These are phyloP conservation scores for Platyrinchus mystaceus DNA, from an alignment of 2,797 vertebrate species.

Conservation along the genomic window DNA sequence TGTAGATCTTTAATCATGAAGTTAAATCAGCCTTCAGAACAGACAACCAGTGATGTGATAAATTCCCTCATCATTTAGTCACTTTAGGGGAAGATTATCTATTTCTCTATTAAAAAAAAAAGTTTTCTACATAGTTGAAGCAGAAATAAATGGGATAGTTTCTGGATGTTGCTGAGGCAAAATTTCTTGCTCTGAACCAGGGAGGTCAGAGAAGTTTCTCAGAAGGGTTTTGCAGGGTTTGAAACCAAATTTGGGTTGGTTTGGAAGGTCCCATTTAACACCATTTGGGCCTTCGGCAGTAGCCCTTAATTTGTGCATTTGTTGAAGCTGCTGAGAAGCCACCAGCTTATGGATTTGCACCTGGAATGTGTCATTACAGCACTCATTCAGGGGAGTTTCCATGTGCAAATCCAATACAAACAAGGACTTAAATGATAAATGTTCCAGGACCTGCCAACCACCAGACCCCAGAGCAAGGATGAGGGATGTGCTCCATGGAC, in stretches of 20 bases:
- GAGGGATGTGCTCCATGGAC: not conserved
- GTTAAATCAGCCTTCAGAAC: not conserved
- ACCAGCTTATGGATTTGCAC: too few species aligned
- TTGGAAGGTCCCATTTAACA: not conserved
- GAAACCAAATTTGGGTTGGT: not conserved
- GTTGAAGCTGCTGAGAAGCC: not conserved
- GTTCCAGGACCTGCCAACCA: not conserved
- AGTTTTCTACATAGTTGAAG: not conserved
- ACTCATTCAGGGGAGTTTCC: not conserved
- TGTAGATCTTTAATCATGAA: not conserved
- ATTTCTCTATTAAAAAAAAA: not conserved
- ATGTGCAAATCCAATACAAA: fast-evolving
- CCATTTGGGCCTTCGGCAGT: not conserved
- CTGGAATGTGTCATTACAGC: not conserved
- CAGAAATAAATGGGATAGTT: not conserved
- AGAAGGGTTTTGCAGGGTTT: not conserved
- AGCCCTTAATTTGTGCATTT: not conserved
- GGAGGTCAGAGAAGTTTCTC: not conserved
- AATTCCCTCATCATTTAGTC: not conserved
- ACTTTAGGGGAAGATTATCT: not conserved
- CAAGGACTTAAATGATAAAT: not conserved
- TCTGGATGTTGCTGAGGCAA: not conserved
- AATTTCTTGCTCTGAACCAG: not conserved
- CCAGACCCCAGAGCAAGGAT: not conserved
- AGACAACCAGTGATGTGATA: not conserved